phyloP scores from a whole-genome alignment of 2,888 invertebrate species.

The Tenthredo amoena region DNA sequence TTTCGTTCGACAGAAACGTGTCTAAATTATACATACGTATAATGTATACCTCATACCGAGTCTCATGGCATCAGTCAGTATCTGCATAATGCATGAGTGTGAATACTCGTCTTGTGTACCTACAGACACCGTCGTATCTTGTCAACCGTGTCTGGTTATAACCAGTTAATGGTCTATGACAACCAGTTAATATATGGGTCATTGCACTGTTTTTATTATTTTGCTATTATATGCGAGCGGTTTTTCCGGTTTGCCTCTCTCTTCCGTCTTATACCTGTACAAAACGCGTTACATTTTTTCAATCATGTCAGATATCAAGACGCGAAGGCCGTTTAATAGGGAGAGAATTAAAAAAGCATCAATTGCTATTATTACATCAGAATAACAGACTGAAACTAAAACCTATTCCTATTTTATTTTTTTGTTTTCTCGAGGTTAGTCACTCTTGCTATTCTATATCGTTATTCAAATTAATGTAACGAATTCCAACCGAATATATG shows the following conservation, averaged over 20 bases:
- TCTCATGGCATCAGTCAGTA: background rate
- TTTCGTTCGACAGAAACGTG: background rate
- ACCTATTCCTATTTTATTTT: too few species aligned
- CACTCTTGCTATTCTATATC: too few species aligned
- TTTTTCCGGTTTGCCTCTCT: constrained; percentile 28
- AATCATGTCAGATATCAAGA: background rate
- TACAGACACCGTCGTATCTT: background rate
- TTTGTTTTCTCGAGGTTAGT: too few species aligned
- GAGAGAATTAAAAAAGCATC: background rate
- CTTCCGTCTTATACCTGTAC: background rate
- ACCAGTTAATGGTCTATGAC: constrained; percentile 60
- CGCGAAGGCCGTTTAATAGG: background rate
- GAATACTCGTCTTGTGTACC: too few species aligned
- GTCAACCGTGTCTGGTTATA: constrained; percentile 61
- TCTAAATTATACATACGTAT: background rate
- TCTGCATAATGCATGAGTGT: constrained; percentile 34
- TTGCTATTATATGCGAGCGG: background rate
- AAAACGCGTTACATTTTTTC: background rate
- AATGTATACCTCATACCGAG: background rate
- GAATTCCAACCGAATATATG: too few species aligned
- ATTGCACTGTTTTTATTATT: constrained; percentile 62
- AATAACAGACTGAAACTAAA: background rate
- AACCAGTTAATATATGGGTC: constrained; percentile 67
- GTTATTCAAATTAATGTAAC: too few species aligned
- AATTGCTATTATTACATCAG: background rate